A percentile compares a stretch with the other conserved stretches of the same genome.
Conservation (phyloP, 2,113 vertebrate genomes). For the Lates calcarifer region DNA sequence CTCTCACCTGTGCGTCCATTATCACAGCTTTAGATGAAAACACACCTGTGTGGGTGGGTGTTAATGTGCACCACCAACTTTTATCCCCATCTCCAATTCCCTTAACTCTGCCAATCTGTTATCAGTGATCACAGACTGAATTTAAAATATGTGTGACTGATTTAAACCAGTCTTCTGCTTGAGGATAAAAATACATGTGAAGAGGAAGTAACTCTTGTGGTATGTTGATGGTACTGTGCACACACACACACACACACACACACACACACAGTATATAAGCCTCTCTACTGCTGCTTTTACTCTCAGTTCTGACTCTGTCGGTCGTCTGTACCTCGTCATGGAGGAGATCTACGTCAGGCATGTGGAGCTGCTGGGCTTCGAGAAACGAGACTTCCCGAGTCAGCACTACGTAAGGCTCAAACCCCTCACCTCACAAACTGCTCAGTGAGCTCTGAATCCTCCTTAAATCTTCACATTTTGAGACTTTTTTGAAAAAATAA, state of each 20-base stretch:
- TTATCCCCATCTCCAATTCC: no score
- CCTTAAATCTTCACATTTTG: not conserved
- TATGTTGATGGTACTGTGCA: not conserved
- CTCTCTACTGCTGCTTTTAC: fast-evolving
- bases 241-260: slow-evolving; percentile 29
- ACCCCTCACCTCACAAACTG: not conserved
- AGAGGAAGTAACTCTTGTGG: slow-evolving; percentile 53
- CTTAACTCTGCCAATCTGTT: no score
- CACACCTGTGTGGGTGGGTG: no score
- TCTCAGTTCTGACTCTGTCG: slow-evolving; percentile 4
- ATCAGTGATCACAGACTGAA: no score
- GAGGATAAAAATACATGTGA: slow-evolving; percentile 1
- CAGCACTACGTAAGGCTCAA: slow-evolving; percentile 92
- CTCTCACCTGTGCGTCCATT: no score
- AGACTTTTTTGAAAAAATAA: no score
- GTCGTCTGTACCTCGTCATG: slow-evolving; percentile 46
- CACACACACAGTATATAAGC: slow-evolving; percentile 30
- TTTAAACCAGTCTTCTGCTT: no score
- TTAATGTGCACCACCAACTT: no score
- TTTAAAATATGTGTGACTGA: no score
- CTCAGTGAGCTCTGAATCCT: not conserved
- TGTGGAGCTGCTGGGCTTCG: slow-evolving; percentile 93
- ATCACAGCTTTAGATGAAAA: no score
- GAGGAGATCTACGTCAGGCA: slow-evolving; percentile 87
- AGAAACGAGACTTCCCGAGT: slow-evolving; percentile 93